phyloP scores from a whole-genome alignment of 2,797 vertebrate genomes.

The Tarsius wallacei region DNA sequence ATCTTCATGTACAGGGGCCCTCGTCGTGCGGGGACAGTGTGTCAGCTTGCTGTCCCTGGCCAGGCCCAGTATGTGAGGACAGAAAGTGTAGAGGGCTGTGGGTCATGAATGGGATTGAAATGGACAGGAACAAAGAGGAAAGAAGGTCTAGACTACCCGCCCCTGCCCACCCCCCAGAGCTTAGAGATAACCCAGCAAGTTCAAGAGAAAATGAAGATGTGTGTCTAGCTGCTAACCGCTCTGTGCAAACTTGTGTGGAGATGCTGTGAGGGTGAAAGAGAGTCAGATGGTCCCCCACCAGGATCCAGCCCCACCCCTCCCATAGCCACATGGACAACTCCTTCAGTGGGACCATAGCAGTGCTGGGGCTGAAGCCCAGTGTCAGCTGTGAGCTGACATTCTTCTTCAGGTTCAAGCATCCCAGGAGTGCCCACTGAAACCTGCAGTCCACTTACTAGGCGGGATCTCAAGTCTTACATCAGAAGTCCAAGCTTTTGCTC shows the following conservation, averaged over 20 bases:
- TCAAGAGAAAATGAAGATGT: background rate
- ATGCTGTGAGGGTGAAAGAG: background rate
- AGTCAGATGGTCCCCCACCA: background rate
- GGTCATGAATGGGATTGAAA: background rate
- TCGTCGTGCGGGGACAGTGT: background rate
- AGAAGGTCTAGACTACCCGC: too few species aligned
- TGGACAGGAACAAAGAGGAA: background rate
- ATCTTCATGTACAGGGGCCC: fast-evolving
- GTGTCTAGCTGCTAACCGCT: background rate
- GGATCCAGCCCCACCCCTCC: fast-evolving
- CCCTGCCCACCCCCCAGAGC: too few species aligned
- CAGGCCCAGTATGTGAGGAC: background rate
- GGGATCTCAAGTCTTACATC: too few species aligned
- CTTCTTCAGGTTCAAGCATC: background rate
- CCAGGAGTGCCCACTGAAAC: background rate
- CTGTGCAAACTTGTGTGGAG: background rate
- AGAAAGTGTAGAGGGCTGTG: background rate
- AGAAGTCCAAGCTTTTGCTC: too few species aligned
- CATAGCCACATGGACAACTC: background rate
- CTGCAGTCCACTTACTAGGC: too few species aligned
- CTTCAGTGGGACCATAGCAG: background rate
- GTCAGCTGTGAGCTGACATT: background rate
- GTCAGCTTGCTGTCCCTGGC: background rate
- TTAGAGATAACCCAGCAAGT: background rate
- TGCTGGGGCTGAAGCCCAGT: background rate